Evolutionary conservation across 2,797 vertebrate species (phyloP).

Genomic region (Sebastes baramenuke): DNA sequence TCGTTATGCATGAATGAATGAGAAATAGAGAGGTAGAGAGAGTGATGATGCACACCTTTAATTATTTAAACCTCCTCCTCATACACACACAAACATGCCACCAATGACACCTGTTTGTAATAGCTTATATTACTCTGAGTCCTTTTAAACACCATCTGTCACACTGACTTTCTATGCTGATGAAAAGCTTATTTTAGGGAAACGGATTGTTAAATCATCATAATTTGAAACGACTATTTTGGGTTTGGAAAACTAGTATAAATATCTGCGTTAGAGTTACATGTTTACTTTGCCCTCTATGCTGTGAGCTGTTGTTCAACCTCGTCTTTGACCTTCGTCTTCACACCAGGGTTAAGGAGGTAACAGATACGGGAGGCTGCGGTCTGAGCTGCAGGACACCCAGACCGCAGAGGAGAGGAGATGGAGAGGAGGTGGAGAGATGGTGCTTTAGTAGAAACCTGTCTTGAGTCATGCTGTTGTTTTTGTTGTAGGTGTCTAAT

Average conservation of each 20-base stretch:
- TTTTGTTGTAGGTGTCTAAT: not conserved
- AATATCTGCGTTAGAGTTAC: not conserved
- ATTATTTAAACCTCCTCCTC: conserved; percentile 42
- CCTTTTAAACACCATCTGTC: conserved; percentile 8
- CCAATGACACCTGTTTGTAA: conserved; percentile 13
- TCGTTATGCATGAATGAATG: conserved; percentile 14
- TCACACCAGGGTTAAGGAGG: conserved; percentile 22
- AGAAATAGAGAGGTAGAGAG: not conserved
- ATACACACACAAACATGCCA: not conserved
- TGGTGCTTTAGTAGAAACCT: not conserved
- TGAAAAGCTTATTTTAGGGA: not conserved
- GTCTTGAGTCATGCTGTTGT: not conserved
- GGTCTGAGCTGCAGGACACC: conserved; percentile 31
- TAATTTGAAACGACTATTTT: not conserved
- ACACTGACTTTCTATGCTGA: not conserved
- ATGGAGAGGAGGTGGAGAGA: not conserved
- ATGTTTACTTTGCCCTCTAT: not conserved
- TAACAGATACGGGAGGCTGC: conserved; percentile 44
- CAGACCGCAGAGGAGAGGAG: conserved; percentile 5
- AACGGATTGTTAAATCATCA: not conserved
- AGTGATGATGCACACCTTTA: conserved; percentile 33
- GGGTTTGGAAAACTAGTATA: not conserved
- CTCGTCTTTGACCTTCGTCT: conserved; percentile 45
- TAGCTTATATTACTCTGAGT: not conserved
- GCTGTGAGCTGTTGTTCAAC: conserved; percentile 2